phyloP scores from a whole-genome alignment of 2,888 invertebrate species.

The Nasonia oneida region DNA sequence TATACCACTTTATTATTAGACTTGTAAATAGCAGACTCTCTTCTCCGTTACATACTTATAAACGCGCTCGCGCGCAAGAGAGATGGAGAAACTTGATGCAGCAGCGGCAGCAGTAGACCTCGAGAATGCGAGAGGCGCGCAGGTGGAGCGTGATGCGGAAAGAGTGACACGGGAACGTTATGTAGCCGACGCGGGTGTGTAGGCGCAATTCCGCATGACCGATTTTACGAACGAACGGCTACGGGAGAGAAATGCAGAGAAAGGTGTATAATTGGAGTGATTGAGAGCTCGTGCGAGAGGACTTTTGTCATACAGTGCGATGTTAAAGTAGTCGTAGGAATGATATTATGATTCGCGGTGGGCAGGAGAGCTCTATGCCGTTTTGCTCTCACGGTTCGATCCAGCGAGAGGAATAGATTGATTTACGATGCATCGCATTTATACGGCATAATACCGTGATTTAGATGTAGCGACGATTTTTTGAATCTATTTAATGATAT shows the following conservation, averaged over 20 bases:
- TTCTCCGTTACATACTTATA: background rate
- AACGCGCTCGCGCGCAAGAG: background rate
- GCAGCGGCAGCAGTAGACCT: background rate
- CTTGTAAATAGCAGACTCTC: conserved; percentile 52
- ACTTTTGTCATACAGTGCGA: background rate
- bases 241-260: background rate
- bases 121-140: conserved; percentile 66
- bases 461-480: background rate
- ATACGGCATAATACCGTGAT: too few species aligned
- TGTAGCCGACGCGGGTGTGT: background rate
- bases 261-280: conserved; percentile 24
- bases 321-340: background rate
- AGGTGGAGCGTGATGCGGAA: conserved; percentile 65
- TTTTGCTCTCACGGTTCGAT: too few species aligned
- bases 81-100: background rate
- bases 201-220: conserved; percentile 4
- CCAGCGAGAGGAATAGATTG: too few species aligned
- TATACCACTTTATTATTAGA: conserved; percentile 64
- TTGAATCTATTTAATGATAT: background rate
- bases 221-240: conserved; percentile 34
- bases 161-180: background rate
- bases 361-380: too few species aligned
- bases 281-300: conserved; percentile 18
- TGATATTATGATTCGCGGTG: background rate
- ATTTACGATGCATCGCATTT: too few species aligned